These are phyloP conservation scores for Synanthedon formicaeformis DNA, from an alignment of 2,888 invertebrate species.

Conservation along the genomic window DNA sequence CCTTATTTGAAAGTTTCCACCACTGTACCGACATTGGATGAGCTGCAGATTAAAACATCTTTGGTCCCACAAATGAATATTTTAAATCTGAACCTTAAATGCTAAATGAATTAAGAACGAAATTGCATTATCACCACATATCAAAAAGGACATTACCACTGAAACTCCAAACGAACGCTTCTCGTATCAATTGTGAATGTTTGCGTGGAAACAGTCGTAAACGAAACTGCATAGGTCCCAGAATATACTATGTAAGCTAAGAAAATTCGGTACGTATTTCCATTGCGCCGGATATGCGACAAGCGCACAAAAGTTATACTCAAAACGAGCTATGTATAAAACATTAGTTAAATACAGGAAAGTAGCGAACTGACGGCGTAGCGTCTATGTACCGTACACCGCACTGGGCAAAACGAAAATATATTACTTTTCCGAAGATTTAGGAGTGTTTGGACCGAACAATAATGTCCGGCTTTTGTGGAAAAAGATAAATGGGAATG, in stretches of 20 bases:
- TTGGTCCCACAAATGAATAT: not conserved
- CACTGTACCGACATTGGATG: constrained; percentile 29
- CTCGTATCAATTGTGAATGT: constrained; percentile 34
- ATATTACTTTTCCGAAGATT: constrained; percentile 72
- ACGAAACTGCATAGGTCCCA: constrained; percentile 34
- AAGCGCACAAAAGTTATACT: constrained; percentile 22
- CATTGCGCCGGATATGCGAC: constrained; percentile 23
- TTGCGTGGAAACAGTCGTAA: constrained; percentile 37
- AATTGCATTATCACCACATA: not conserved
- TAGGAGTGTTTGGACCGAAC: constrained; percentile 72
- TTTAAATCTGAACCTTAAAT: not conserved
- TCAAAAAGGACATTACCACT: constrained; percentile 13
- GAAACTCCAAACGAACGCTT: constrained; percentile 11
- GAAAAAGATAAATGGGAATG: constrained; percentile 71
- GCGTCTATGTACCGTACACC: constrained; percentile 55
- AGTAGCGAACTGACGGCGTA: constrained; percentile 53
- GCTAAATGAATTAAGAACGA: not conserved
- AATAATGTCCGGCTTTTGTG: constrained; percentile 73
- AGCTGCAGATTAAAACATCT: constrained; percentile 7
- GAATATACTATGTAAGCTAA: constrained; percentile 36
- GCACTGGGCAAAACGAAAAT: constrained; percentile 71
- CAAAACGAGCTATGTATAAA: constrained; percentile 52
- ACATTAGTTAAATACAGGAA: constrained; percentile 61
- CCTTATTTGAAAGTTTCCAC: constrained; percentile 44
- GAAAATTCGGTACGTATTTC: constrained; percentile 39